These are phyloP conservation scores for Huso huso DNA, from an alignment of 2,797 vertebrate species.

Conservation along the genomic window DNA sequence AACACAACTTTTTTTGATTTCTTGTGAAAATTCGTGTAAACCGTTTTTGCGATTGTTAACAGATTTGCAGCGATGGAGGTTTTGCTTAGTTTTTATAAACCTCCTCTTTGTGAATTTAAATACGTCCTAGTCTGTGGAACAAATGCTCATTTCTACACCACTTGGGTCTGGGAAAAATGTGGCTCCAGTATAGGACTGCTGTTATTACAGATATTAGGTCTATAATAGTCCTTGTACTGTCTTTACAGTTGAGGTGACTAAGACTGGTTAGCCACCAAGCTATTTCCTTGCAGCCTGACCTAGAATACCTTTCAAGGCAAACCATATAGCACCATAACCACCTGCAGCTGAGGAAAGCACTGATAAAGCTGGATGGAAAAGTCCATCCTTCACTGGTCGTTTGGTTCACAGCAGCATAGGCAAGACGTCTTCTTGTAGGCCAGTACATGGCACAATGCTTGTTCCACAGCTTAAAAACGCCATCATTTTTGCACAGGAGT, in stretches of 20 bases:
- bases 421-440: conserved; percentile 31
- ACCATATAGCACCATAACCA: conserved; percentile 44
- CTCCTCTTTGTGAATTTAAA: too few relatives aligned
- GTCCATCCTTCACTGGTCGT: conserved; percentile 38
- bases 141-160: too few relatives aligned
- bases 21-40: too few relatives aligned
- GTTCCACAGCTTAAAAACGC: conserved; percentile 41
- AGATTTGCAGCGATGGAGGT: too few relatives aligned
- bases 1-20: too few relatives aligned
- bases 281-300: conserved; percentile 31
- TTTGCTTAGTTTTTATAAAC: too few relatives aligned
- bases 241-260: not conserved
- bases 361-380: conserved; percentile 23
- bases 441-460: conserved; percentile 44
- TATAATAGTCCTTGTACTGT: not conserved
- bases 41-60: too few relatives aligned
- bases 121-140: too few relatives aligned
- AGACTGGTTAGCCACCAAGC: conserved; percentile 6
- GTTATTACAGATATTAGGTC: not conserved
- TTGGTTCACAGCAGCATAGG: conserved; percentile 46
- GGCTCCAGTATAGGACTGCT: conserved; percentile 6
- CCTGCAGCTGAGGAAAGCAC: conserved; percentile 37
- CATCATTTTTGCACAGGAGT: conserved; percentile 3
- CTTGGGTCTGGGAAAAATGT: not conserved
- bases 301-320: conserved; percentile 23